These are phyloP conservation scores for Panagrolaimus sp. DNA, from an alignment of 1,140 invertebrate genomes.

Conservation along the genomic window DNA sequence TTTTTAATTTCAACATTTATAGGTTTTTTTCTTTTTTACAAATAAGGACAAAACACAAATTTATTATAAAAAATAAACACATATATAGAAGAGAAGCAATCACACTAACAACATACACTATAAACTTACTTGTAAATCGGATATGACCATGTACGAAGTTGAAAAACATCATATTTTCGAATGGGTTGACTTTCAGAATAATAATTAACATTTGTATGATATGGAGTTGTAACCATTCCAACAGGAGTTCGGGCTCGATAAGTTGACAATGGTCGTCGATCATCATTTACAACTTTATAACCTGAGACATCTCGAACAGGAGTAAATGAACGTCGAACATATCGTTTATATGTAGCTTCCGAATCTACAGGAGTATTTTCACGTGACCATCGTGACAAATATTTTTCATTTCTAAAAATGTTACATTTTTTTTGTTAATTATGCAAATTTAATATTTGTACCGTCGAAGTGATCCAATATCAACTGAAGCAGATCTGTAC, in stretches of 20 bases:
- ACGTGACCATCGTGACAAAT: conserved; percentile 49
- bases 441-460: background rate
- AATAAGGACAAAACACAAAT: too few species aligned
- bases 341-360: conserved; percentile 29
- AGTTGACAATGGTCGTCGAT: conserved; percentile 29
- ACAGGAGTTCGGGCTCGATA: conserved; percentile 39
- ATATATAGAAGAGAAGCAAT: too few species aligned
- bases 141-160: conserved; percentile 48
- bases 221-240: conserved; percentile 40
- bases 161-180: conserved; percentile 49
- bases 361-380: conserved; percentile 47
- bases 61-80: too few species aligned
- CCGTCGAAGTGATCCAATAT: conserved; percentile 20
- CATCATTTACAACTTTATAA: conserved; percentile 36
- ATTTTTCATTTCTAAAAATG: conserved; percentile 34
- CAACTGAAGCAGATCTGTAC: conserved; percentile 27
- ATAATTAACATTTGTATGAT: conserved; percentile 47
- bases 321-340: conserved; percentile 47
- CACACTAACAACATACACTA: too few species aligned
- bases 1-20: too few species aligned
- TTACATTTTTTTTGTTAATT: background rate
- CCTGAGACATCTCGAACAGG: conserved; percentile 43
- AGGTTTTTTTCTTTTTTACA: too few species aligned
- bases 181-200: conserved; percentile 45
- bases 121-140: conserved; percentile 49